Percentiles rank a stretch among this genome's conserved stretches.
Evolutionary conservation across 23 tunicate species (phyloP).

Genomic region (Oikopleura dioica): DNA sequence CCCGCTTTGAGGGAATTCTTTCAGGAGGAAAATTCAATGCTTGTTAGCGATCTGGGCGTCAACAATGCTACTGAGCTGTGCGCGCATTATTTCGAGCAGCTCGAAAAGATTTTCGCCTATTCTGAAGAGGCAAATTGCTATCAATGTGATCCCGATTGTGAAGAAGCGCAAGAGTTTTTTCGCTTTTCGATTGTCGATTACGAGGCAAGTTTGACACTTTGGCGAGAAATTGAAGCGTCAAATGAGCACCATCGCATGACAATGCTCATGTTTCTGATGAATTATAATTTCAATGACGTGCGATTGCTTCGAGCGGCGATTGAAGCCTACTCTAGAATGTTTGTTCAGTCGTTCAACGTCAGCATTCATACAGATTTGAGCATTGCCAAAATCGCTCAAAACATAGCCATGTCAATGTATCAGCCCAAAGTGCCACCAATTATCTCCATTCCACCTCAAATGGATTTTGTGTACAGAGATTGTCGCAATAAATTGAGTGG

Average conservation of each 20-base stretch:
- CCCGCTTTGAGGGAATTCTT: too few relatives aligned
- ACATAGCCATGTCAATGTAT: not conserved
- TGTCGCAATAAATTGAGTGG: not conserved
- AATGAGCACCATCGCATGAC: not conserved
- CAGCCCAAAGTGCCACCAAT: not conserved
- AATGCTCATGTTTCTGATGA: not conserved
- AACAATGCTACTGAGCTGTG: too few relatives aligned
- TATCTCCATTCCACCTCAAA: not conserved
- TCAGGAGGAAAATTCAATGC: too few relatives aligned
- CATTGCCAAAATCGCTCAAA: not conserved
- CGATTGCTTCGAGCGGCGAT: not conserved
- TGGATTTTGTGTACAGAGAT: not conserved
- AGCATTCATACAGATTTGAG: not conserved
- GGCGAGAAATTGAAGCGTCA: too few relatives aligned
- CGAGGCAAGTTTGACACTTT: too few relatives aligned
- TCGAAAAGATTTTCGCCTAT: too few relatives aligned
- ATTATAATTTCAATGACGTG: not conserved
- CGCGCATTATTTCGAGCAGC: too few relatives aligned
- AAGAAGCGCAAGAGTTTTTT: too few relatives aligned
- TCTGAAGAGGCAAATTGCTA: too few relatives aligned
- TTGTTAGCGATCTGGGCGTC: too few relatives aligned
- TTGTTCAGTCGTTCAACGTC: not conserved
- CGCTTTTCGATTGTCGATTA: too few relatives aligned
- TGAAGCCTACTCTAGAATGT: not conserved
- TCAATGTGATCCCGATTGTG: too few relatives aligned